Evolutionary conservation across 2,797 vertebrate species (phyloP).

Genomic region (Peromyscus attwateri): DNA sequence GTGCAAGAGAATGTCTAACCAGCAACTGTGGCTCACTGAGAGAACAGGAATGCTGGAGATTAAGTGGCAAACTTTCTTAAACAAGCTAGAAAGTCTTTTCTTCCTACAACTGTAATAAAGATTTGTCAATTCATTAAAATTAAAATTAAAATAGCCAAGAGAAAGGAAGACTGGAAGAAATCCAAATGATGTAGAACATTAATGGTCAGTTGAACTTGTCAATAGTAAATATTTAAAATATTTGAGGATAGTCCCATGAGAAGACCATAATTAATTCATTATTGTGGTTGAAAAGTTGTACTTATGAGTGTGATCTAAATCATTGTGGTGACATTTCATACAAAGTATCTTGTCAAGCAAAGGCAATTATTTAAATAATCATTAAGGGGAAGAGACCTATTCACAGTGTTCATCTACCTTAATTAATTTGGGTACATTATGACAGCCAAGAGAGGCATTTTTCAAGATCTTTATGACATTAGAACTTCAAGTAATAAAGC

Average conservation of each 20-base stretch:
- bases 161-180: constrained; percentile 26
- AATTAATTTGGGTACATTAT: constrained; percentile 82
- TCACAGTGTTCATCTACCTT: constrained; percentile 80
- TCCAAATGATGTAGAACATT: constrained; percentile 41
- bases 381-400: constrained; percentile 73
- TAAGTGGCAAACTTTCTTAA: constrained; percentile 22
- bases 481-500: constrained; percentile 57
- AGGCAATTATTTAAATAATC: constrained; percentile 78
- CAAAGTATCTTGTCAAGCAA: constrained; percentile 82
- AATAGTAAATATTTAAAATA: constrained; percentile 73
- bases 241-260: constrained; percentile 40
- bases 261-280: constrained; percentile 78
- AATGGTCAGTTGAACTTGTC: constrained; percentile 23
- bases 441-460: constrained; percentile 72
- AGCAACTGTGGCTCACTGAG: background rate
- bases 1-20: background rate
- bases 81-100: background rate
- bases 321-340: constrained; percentile 79
- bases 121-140: background rate
- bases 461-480: constrained; percentile 52
- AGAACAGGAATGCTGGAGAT: background rate
- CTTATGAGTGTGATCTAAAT: constrained; percentile 81
- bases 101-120: constrained; percentile 34
- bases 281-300: constrained; percentile 59
- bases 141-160: constrained; percentile 41